A percentile compares a stretch with the other conserved stretches of the same genome.
Conservation (phyloP, 2,113 vertebrate species). For the Lynx canadensis region DNA sequence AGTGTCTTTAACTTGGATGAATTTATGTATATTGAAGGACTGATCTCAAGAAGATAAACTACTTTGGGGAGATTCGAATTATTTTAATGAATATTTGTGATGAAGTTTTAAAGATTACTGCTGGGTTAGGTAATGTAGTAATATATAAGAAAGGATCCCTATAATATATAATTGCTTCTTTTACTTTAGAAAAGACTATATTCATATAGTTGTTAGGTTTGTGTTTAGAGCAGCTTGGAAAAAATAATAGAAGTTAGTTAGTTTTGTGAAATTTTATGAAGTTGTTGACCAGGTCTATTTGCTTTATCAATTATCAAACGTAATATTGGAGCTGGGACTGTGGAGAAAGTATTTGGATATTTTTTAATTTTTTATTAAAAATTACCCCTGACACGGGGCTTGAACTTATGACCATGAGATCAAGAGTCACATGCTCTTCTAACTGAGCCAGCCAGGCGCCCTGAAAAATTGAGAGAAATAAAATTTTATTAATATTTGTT, state of each 20-base stretch:
- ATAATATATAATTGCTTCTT: background rate
- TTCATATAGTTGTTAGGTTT: background rate
- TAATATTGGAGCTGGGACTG: background rate
- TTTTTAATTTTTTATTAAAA: background rate
- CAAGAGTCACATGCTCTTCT: no score
- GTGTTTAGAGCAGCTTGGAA: background rate
- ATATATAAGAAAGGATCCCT: background rate
- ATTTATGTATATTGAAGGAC: background rate
- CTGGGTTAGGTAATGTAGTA: background rate
- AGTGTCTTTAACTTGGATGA: background rate
- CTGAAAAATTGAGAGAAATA: no score
- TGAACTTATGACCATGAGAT: no score
- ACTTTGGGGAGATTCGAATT: conserved; percentile 28
- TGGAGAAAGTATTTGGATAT: background rate
- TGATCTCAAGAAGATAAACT: conserved; percentile 21
- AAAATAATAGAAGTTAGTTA: background rate
- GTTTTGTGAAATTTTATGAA: conserved; percentile 57
- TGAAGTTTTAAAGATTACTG: background rate
- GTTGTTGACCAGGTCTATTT: conserved; percentile 33
- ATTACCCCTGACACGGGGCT: no score
- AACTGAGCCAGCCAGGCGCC: no score
- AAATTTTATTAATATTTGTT: no score
- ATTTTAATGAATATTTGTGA: conserved; percentile 20
- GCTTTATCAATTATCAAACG: background rate
- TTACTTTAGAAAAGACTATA: conserved; percentile 42